Percentiles rank a stretch among this genome's conserved stretches.
These are phyloP conservation scores for Sebastolobus alascanus DNA, from an alignment of 2,797 vertebrate genomes.

Conservation along the genomic window DNA sequence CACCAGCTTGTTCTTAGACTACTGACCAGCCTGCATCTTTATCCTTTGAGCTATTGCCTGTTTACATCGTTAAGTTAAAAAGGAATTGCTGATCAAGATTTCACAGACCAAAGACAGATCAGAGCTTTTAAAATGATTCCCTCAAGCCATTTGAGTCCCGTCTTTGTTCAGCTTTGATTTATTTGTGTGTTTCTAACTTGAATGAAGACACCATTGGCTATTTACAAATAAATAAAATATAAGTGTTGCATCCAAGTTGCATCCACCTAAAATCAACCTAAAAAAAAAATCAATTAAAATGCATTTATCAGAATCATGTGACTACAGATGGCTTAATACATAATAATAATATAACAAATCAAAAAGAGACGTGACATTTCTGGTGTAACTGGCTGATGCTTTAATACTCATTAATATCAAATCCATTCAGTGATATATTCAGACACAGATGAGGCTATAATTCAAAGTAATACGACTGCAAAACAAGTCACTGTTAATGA, in stretches of 20 bases:
- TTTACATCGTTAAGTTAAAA: not conserved
- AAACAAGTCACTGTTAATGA: not conserved
- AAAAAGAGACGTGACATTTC: not conserved
- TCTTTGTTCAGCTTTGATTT: fast-evolving
- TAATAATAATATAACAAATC: not conserved
- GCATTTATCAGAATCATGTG: not conserved
- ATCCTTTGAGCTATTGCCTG: not conserved
- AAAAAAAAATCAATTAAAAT: not conserved
- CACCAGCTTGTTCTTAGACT: not conserved
- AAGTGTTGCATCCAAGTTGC: not conserved
- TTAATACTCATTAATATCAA: not conserved
- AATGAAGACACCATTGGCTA: not conserved
- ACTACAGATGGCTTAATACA: not conserved
- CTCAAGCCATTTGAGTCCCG: not conserved
- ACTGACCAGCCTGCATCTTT: not conserved
- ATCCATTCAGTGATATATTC: not conserved
- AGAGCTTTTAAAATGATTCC: not conserved
- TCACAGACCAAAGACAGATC: not conserved
- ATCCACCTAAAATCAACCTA: not conserved
- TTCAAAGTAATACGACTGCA: not conserved
- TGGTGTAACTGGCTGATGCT: not conserved
- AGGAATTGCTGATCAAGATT: not conserved
- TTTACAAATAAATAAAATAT: not conserved
- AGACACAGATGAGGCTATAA: not conserved
- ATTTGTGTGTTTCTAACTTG: not conserved